Evolutionary conservation across 2,888 invertebrate species (phyloP), one percentile per base, ranked within the genome.

Genomic region (Tipula vernalis): DNA sequence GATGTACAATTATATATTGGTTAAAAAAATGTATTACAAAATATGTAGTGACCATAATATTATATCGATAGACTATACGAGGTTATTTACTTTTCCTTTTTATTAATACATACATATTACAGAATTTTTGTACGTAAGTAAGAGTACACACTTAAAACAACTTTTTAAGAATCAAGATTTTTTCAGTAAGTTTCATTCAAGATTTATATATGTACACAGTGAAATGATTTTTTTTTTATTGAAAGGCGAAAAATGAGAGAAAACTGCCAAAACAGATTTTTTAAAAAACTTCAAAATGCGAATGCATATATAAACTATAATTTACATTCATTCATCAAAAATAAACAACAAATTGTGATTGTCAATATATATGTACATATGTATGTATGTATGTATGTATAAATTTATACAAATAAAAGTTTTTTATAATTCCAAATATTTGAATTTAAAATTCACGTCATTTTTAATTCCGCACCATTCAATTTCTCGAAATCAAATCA

Each of bases 81-180:
- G 71, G 71, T 71, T 71, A 71, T 71, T 71, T 71, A 71, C 71
- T 71, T 71, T 71, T 71, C 71, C 71, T 71, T 71, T n/a, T 71
- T 71, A 28, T 57, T 28, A 47, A 3, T 71, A n/a, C n/a, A n/a
- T n/a, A n/a, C n/a, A n/a, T n/a, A 71, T 71, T 71, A 71, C 71
- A 71, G 71, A 71, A 71, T 71, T 71, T 71, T 71, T 71, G 71
- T 28, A 71, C 15, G 51, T 8, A 51, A 71, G 71, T 71, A 71
- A 71, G 71, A 71, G 71, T 71, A 71, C 28, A 5, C 15, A 51
- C 71, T 28, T 71, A 28, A 71, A 28, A 71, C 71, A 18, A 71
- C 71, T 71, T 71, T 71, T 71, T 71, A 71, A 71, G 71, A 71
- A 71, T 71, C 8, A 8, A 28, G 71, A 28, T 71, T 71, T 71